Conservation (phyloP, 2,797 vertebrate genomes). For the Aselliscus stoliczkanus region DNA sequence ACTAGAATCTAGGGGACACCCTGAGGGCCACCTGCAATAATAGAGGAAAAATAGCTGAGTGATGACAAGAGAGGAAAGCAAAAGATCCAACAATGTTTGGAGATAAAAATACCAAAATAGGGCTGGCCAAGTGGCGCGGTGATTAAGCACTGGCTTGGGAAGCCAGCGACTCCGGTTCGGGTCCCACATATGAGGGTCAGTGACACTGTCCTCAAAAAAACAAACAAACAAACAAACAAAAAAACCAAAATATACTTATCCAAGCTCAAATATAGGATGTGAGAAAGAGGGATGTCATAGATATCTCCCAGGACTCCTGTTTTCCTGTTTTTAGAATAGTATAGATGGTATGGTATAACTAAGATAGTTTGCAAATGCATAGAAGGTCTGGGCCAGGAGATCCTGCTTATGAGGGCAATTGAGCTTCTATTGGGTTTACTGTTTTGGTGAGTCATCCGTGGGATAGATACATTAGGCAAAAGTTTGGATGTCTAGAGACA, state of each 20-base stretch:
- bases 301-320: too few relatives aligned
- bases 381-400: not conserved
- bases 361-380: accelerated
- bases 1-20: not conserved
- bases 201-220: too few relatives aligned
- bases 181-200: too few relatives aligned
- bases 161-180: too few relatives aligned
- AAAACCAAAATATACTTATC: not conserved
- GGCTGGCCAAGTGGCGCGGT: too few relatives aligned
- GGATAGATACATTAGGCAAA: not conserved
- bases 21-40: too few relatives aligned
- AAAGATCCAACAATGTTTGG: not conserved
- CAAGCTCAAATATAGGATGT: accelerated
- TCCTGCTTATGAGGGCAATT: not conserved
- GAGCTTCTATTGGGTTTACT: not conserved
- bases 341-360: too few relatives aligned
- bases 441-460: not conserved
- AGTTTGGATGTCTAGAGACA: not conserved
- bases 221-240: too few relatives aligned
- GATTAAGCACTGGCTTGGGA: too few relatives aligned
- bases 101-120: not conserved
- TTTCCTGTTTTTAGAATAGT: too few relatives aligned
- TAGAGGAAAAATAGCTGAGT: not conserved
- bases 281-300: not conserved
- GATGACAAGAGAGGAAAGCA: not conserved